Conservation (phyloP, 2,113 vertebrate species). For the Scalopus aquaticus region DNA sequence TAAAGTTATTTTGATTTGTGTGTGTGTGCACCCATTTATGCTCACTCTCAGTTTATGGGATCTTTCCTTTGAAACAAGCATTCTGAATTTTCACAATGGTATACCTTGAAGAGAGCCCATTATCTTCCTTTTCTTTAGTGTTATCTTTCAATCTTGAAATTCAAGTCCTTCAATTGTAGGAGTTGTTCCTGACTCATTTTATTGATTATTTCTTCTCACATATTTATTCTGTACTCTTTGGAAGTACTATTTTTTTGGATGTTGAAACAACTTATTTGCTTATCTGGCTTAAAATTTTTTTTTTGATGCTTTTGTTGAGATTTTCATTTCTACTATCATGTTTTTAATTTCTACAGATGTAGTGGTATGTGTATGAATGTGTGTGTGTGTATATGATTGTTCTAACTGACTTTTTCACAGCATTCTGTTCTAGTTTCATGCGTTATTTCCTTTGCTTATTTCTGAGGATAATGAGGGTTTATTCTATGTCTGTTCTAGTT, state of each 20-base stretch:
- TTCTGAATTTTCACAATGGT: background rate
- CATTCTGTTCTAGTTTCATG: background rate
- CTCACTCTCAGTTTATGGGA: background rate
- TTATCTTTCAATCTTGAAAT: background rate
- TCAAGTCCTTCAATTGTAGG: background rate
- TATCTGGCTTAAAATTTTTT: background rate
- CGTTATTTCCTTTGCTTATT: background rate
- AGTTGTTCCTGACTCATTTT: slow-evolving; percentile 8
- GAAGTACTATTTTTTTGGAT: background rate
- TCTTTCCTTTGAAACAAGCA: background rate
- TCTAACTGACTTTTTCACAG: background rate
- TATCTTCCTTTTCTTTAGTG: background rate
- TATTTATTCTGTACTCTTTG: slow-evolving; percentile 1
- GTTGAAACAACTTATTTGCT: background rate
- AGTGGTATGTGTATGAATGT: background rate
- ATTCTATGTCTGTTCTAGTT: background rate
- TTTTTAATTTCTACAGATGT: background rate
- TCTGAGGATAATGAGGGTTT: background rate
- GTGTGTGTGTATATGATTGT: background rate
- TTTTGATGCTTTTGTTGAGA: background rate
- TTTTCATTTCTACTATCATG: background rate
- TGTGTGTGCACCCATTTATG: background rate
- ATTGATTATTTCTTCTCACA: slow-evolving; percentile 16
- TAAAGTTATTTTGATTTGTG: background rate
- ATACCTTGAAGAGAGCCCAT: background rate